Evolutionary conservation across 2,113 vertebrate genomes (phyloP), one percentile per base, ranked within the genome.

Genomic region (Alethe diademata): DNA sequence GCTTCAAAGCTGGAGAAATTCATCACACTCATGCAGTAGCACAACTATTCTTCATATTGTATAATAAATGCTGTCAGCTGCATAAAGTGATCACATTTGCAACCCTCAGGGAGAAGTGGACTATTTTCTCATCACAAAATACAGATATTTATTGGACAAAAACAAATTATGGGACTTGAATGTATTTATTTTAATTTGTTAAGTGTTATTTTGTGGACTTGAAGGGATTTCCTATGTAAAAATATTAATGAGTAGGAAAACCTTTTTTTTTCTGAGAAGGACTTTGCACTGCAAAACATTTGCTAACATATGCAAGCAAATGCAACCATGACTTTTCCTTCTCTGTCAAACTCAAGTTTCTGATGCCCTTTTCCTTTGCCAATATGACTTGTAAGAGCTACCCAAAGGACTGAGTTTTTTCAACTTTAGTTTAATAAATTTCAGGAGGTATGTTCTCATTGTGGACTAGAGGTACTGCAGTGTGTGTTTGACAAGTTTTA

Each of bases 51-150:
- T 90, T 96, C 90, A 93, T 51, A 76, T 38, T 96, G 81, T 94
- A 73, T 94, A 95, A 95, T 61, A 94, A 94, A 96, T 87, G 70
- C 53, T 89, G 81, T 91, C 93, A 96, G 71, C 26, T 82, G 31
- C 31, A 26, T 70, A 15, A 95, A 95, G 84, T 83, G 93, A 88
- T 26, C 33, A 70, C 60, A 92, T 88, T 92, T 93, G 54, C 62
- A 94, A 50, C 19, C 58, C 73, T 76, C 36, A n/a, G 47, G 54
- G 24, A 86, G 62, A 95, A 93, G 0, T 70, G 40, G 66, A 90
- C 38, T 38, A 8, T 80, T 87, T 91, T 87, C n/a, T 81, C 62
- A 51, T 53, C n/a, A 57, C 33, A 79, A 82, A 93, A 50, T 7
- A 58, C 43, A 65, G 64, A 88, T 51, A 83, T 22, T 83, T 64